Conservation (phyloP, 1,140 invertebrate genomes). For the Drosophila sulfurigaster region DNA sequence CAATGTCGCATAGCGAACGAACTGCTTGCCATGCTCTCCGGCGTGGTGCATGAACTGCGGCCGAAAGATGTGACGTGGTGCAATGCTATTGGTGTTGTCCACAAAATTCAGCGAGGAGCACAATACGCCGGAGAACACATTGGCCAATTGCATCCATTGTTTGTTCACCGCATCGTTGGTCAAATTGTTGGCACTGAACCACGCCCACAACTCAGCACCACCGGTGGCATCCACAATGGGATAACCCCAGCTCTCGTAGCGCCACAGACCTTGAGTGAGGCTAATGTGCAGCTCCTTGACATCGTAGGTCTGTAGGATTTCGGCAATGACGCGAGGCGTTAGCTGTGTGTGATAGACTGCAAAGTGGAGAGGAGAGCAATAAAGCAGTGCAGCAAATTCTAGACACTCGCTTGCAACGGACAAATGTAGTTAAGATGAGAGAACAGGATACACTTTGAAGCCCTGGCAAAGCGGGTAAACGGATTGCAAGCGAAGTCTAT, state of each 20-base stretch:
- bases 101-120: slow-evolving; percentile 99
- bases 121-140: slow-evolving; percentile 95
- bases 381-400: background rate
- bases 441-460: no score
- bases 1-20: slow-evolving; percentile 91
- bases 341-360: slow-evolving; percentile 92
- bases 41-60: slow-evolving; percentile 88
- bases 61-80: slow-evolving; percentile 92
- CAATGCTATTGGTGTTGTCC: slow-evolving; percentile 94
- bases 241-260: slow-evolving; percentile 97
- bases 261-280: slow-evolving; percentile 97
- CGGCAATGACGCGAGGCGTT: slow-evolving; percentile 95
- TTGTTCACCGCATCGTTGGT: slow-evolving; percentile 88
- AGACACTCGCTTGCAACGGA: background rate
- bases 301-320: slow-evolving; percentile 94
- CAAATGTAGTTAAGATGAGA: no score
- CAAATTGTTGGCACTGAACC: slow-evolving; percentile 89
- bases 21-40: slow-evolving; percentile 86
- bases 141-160: slow-evolving; percentile 94
- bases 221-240: slow-evolving; percentile 93
- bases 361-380: background rate
- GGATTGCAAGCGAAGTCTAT: no score
- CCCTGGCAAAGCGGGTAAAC: no score
- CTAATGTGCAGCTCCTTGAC: slow-evolving; percentile 96
- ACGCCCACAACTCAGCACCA: slow-evolving; percentile 96